Evolutionary conservation across 2,113 vertebrate species (phyloP), one percentile per base, ranked within the genome.

Genomic region (Nothobranchius kuhntae): DNA sequence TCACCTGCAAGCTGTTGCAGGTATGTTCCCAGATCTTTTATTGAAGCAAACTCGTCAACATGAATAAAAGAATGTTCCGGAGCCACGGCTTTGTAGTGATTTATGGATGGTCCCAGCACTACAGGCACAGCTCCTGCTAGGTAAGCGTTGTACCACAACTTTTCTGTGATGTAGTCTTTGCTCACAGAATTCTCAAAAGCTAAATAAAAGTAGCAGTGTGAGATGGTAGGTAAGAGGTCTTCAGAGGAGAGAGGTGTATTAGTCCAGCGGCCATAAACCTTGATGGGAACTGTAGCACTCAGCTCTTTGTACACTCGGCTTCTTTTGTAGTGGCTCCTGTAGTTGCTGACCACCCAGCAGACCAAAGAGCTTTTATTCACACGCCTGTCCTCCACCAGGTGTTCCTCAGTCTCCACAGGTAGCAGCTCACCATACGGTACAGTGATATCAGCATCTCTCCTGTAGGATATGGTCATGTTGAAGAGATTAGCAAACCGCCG

Each of bases 91-190:
- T 95, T 92, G 0, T 98, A 98, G 63, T 94, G 88, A 2, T 65
- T 75, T 3, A 93, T 38, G 0, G 94, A 78, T 0, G 97, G 93
- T 0, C 97, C 97, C 45, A 99, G 75, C 30, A 95, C 97, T 5
- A 99, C 87, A 0, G 97, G 97, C 38, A 99, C 94, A 0, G 94
- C 55, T 0, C 95, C 93, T 0, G 93, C 92, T 21, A 80, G 51
- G 77, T 95, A 93, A 0, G 95, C 86, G 0, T 98, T 99, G 44
- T 86, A 83, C 97, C 97, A 99, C 30, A 99, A 90, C 84, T 99
- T 99, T 83, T 99, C 97, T 0, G 97, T 98, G 86, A 99, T 95
- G 53, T 99, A 99, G 84, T 98, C 95, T 4, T 57, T 92, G 80
- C 92, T 83, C 42, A 90, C 26, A 0, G 95, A 91, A 84, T 99